Conservation (phyloP, 2,113 vertebrate species). For the Ia io region DNA sequence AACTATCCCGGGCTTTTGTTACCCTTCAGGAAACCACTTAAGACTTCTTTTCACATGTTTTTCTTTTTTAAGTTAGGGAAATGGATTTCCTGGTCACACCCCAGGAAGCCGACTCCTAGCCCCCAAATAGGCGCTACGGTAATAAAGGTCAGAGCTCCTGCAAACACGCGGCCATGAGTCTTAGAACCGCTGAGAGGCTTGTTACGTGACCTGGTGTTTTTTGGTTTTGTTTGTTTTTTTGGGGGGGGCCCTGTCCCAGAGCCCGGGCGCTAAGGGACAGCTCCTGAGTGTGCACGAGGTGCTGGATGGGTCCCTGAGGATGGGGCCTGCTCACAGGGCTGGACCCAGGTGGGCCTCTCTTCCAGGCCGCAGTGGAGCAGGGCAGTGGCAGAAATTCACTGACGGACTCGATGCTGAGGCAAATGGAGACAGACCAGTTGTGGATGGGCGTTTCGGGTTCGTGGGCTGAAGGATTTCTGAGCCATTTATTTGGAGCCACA, state of each 20-base stretch:
- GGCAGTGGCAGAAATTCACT: neutral
- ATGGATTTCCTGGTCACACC: conserved; percentile 17
- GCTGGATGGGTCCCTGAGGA: no score
- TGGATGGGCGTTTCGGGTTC: neutral
- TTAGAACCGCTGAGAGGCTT: neutral
- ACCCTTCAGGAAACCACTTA: neutral
- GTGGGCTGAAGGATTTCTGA: neutral
- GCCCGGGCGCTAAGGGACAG: neutral
- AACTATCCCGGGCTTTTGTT: neutral
- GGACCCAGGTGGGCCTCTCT: neutral
- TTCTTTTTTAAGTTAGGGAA: neutral
- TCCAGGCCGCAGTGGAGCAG: neutral
- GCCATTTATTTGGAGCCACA: conserved; percentile 86
- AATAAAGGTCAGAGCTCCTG: neutral
- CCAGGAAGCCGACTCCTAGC: conserved; percentile 6
- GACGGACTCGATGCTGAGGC: neutral
- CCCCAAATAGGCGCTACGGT: neutral
- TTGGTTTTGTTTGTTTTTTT: no score
- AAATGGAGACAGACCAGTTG: neutral
- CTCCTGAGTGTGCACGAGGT: rapidly evolving
- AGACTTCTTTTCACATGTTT: neutral
- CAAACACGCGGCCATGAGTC: rapidly evolving
- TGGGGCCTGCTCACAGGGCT: neutral
- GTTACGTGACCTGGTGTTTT: rapidly evolving
- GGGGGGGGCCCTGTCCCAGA: neutral